These are phyloP conservation scores for Amblyjoppa fuscipennis DNA, from an alignment of 2,888 invertebrate species.

Conservation along the genomic window DNA sequence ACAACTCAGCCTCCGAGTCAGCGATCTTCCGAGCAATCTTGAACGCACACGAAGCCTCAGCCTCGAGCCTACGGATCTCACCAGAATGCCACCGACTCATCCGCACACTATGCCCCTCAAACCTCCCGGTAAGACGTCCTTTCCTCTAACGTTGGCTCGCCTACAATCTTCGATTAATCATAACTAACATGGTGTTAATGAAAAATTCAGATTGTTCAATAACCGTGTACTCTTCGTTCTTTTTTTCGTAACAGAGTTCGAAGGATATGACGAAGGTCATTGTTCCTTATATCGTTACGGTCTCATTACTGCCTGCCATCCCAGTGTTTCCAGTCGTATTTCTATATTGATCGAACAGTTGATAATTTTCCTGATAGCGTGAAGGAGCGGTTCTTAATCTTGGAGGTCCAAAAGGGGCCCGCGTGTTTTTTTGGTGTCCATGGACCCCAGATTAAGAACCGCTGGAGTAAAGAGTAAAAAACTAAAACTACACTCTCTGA, in stretches of 20 bases:
- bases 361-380: constrained; percentile 15
- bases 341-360: constrained; percentile 12
- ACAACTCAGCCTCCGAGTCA: constrained; percentile 97
- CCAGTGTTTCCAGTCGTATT: constrained; percentile 52
- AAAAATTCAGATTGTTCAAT: constrained; percentile 59
- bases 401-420: too few relatives aligned
- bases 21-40: constrained; percentile 97
- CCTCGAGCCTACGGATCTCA: constrained; percentile 84
- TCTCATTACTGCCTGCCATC: constrained; percentile 75
- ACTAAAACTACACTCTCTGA: background rate
- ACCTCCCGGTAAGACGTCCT: constrained; percentile 83
- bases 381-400: too few relatives aligned
- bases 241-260: constrained; percentile 81
- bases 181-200: background rate
- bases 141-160: background rate
- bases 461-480: background rate
- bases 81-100: constrained; percentile 82
- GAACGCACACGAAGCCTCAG: constrained; percentile 89
- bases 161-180: background rate
- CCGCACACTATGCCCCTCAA: constrained; percentile 84
- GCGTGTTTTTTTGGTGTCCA: too few relatives aligned
- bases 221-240: constrained; percentile 75
- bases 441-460: too few relatives aligned
- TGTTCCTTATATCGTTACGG: constrained; percentile 72
- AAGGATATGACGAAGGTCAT: constrained; percentile 85